Conservation (phyloP, 2,113 vertebrate species). For the Stomatorhinus ivindoensis region DNA sequence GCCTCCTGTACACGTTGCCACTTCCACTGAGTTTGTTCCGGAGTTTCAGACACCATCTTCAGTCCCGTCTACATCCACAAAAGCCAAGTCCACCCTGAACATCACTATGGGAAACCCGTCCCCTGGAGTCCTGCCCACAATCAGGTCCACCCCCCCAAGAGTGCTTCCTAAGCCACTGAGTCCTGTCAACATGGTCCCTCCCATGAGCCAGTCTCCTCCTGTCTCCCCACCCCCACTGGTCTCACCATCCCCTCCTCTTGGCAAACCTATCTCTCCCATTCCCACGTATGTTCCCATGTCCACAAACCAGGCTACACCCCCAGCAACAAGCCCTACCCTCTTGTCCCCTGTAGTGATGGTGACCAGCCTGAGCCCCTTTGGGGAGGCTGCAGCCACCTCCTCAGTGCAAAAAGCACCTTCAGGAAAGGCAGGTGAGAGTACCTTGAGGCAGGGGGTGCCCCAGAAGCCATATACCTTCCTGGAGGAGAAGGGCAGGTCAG, state of each 20-base stretch:
- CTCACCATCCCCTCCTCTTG: constrained; percentile 45
- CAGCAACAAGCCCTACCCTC: constrained; percentile 31
- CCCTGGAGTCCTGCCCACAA: too few species aligned
- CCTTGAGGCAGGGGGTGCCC: constrained; percentile 79
- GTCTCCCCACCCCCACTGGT: constrained; percentile 38
- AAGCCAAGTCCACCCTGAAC: constrained; percentile 60
- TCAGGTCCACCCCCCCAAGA: constrained; percentile 28
- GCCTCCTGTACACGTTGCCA: not conserved
- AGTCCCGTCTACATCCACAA: constrained; percentile 28
- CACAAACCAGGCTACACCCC: constrained; percentile 23
- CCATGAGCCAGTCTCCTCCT: constrained; percentile 35
- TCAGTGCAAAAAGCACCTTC: constrained; percentile 48
- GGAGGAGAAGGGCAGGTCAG: constrained; percentile 92
- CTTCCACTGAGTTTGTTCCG: constrained; percentile 22
- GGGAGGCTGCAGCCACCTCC: constrained; percentile 42
- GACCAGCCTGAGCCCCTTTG: constrained; percentile 53
- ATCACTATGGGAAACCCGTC: constrained; percentile 48
- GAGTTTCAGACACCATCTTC: constrained; percentile 22
- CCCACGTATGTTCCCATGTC: constrained; percentile 55
- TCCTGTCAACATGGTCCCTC: constrained; percentile 39
- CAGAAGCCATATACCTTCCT: constrained; percentile 98
- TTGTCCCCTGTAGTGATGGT: constrained; percentile 57
- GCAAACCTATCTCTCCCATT: constrained; percentile 64
- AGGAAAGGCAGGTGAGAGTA: constrained; percentile 57
- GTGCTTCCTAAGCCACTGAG: constrained; percentile 59